Base-by-base conservation (phyloP, 2,113 vertebrate species). In the Gavialis gangeticus region DNA sequence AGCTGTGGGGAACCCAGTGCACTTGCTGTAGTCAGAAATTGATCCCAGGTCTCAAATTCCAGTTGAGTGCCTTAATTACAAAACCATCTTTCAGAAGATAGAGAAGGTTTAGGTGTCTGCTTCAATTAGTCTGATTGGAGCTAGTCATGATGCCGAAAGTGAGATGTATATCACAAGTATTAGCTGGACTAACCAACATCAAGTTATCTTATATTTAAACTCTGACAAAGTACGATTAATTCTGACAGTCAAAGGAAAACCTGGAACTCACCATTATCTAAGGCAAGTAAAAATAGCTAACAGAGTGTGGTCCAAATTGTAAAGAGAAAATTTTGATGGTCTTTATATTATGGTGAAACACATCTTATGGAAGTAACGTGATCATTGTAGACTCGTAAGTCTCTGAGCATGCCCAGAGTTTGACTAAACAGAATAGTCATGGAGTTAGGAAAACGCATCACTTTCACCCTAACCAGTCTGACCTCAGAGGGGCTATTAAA, bases 301-400 rank as follows among this genome's bases (percentile, higher is more conserved):
- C 75, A n/a, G 80, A 7, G 8, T 46, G 46, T 46, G 46, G 8
- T 46, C 46, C 9, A 46, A 46, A 46, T 7, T 46, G 46, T 46
- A 46, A 46, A 46, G 46, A 9, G 7, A 46, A 46, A 46, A 46
- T 46, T 46, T 46, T 46, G 46, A 46, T 46, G 46, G 7, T 46
- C 7, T 9, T 46, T 46, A 46, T 46, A 46, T 46, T 46, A 46
- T 46, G 46, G 46, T 46, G 46, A 46, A 46, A 46, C 8, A 9
- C 46, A 46, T 46, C 30, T 5, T 71, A 24, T 71, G 34, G 67
- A 71, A 71, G 12, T 71, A 12, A 6, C 10, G 14, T 71, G 21
- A 21, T 12, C 34, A 69, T 15, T 5, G 1, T 1, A 13, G 17
- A 76, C 2, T 30, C 63, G 4, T 0, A 88, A 79, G 19, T 66